Evolutionary conservation across 2,113 vertebrate genomes (phyloP).

Genomic region (Plectropomus leopardus): DNA sequence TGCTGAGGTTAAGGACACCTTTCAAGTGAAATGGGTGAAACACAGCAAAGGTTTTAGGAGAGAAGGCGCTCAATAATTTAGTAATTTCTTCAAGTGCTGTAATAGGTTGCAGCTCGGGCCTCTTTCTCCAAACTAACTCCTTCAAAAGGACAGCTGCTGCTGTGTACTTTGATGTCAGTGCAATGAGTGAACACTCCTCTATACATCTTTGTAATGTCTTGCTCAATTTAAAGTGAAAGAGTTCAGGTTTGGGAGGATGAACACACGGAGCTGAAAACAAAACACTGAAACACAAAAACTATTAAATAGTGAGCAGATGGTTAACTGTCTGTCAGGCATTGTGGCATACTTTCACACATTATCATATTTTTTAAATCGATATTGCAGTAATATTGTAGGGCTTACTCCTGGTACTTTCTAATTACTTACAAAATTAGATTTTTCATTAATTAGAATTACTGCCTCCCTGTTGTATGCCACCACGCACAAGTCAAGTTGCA

Average conservation of each 20-base stretch:
- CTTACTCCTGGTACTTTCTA: too few species aligned
- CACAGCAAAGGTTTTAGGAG: constrained; percentile 46
- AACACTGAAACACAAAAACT: neutral
- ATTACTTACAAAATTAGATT: too few species aligned
- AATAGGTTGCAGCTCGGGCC: constrained; percentile 51
- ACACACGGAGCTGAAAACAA: neutral
- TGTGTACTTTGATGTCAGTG: constrained; percentile 55
- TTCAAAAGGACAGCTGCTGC: constrained; percentile 45
- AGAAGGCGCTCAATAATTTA: constrained; percentile 59
- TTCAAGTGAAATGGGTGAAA: constrained; percentile 42
- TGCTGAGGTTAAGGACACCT: constrained; percentile 29
- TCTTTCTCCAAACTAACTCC: constrained; percentile 39
- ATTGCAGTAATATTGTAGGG: too few species aligned
- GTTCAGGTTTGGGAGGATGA: constrained; percentile 11
- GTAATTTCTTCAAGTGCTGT: constrained; percentile 63
- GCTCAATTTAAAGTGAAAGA: constrained; percentile 45
- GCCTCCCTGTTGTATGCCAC: too few species aligned
- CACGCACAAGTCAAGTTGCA: too few species aligned
- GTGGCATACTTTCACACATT: too few species aligned
- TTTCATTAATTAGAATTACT: too few species aligned
- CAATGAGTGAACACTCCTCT: constrained; percentile 49
- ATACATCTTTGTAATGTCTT: constrained; percentile 40
- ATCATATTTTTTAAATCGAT: too few species aligned
- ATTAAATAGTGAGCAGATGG: too few species aligned
- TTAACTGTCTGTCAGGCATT: too few species aligned